Conservation (phyloP, 2,113 vertebrate species). For the Circaetus cinerascens region DNA sequence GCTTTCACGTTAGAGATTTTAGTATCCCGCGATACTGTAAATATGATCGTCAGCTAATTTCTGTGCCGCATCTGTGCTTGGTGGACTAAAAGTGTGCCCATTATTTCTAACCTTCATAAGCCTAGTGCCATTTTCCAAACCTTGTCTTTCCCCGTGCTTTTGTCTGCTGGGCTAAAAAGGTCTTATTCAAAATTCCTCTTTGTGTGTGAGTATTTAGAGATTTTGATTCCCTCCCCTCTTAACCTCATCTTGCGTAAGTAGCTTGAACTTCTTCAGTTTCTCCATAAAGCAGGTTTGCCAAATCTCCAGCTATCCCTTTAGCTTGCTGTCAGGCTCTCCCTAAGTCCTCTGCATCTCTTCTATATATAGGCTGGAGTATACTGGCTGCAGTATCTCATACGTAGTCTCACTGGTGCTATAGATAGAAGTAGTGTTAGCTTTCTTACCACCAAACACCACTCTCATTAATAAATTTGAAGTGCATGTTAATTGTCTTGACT, state of each 20-base stretch:
- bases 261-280: neutral
- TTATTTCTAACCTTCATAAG: neutral
- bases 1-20: neutral
- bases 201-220: too few relatives aligned
- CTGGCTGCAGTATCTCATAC: neutral
- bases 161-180: neutral
- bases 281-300: neutral
- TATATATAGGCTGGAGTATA: neutral
- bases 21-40: neutral
- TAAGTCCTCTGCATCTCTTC: neutral
- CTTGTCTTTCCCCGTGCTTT: neutral
- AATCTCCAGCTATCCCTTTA: neutral
- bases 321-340: neutral
- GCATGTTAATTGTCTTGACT: neutral
- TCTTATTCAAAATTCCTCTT: neutral
- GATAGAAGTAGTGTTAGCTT: fast-evolving
- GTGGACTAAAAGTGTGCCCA: too few relatives aligned
- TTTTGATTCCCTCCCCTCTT: neutral
- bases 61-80: neutral
- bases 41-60: neutral
- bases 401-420: neutral
- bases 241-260: neutral
- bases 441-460: neutral
- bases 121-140: neutral
- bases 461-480: neutral